Percentiles rank a stretch among this genome's conserved stretches.
Conservation (phyloP, 2,888 invertebrate genomes). For the Tortricodes alternella region DNA sequence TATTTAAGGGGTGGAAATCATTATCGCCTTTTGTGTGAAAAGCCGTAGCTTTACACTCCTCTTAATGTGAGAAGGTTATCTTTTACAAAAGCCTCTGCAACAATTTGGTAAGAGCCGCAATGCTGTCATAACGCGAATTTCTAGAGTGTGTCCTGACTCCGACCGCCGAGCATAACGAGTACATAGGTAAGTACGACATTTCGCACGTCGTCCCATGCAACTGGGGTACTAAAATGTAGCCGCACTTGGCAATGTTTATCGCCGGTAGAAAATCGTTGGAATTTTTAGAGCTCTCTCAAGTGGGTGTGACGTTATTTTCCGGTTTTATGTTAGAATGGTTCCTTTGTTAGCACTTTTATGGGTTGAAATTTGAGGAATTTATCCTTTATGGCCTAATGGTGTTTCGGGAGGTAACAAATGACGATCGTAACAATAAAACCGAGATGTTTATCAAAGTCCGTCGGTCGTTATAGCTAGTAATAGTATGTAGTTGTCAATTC, state of each 20-base stretch:
- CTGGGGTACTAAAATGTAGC: constrained; percentile 9
- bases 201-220: neutral
- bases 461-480: too few relatives aligned
- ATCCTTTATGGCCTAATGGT: neutral
- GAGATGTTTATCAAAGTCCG: neutral
- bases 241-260: constrained; percentile 1
- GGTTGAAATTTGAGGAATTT: constrained; percentile 13
- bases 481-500: too few relatives aligned
- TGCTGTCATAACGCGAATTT: too few relatives aligned
- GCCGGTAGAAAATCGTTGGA: constrained; percentile 2
- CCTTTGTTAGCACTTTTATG: constrained; percentile 17
- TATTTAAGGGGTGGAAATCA: too few relatives aligned
- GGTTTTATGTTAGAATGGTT: neutral
- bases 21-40: too few relatives aligned
- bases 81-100: too few relatives aligned
- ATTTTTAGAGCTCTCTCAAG: constrained; percentile 11
- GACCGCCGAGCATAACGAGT: too few relatives aligned
- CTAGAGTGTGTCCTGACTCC: too few relatives aligned
- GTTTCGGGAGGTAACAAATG: constrained; percentile 2
- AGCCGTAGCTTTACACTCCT: too few relatives aligned
- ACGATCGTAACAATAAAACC: neutral
- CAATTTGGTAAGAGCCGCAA: too few relatives aligned
- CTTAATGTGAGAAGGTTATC: too few relatives aligned
- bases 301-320: constrained; percentile 1
- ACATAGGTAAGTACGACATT: neutral